Conservation (phyloP, 2,797 vertebrate species). For the Glyptemys insculpta region DNA sequence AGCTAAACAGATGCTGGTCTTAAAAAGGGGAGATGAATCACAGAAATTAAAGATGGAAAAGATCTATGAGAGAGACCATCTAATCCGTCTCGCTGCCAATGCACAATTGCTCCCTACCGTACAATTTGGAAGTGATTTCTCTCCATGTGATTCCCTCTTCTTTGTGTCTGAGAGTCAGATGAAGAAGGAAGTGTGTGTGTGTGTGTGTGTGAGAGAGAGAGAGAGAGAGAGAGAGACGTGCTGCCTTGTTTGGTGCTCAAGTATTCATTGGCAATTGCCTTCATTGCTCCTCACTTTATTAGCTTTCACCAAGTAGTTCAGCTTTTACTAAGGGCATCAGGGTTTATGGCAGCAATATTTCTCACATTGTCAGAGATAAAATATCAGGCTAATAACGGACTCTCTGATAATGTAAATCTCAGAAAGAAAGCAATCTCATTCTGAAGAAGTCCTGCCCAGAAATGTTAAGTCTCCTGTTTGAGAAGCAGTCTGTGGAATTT, state of each 20-base stretch:
- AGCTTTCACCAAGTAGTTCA: constrained; percentile 80
- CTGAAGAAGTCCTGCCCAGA: constrained; percentile 58
- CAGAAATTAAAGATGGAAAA: constrained; percentile 25
- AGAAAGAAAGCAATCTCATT: constrained; percentile 62
- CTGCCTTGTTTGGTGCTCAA: constrained; percentile 61
- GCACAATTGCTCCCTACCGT: neutral
- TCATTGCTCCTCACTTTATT: constrained; percentile 78
- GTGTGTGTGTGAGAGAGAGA: neutral
- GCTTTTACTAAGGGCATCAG: constrained; percentile 77
- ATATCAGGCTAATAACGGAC: constrained; percentile 79
- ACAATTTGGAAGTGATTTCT: constrained; percentile 4
- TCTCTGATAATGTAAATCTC: constrained; percentile 72
- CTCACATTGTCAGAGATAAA: constrained; percentile 78
- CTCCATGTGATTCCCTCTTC: constrained; percentile 21
- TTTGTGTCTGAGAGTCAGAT: neutral
- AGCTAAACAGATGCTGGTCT: constrained; percentile 11
- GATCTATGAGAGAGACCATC: constrained; percentile 11
- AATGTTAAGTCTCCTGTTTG: constrained; percentile 56
- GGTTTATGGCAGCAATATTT: constrained; percentile 82
- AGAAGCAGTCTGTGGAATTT: constrained; percentile 53
- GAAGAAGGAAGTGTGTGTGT: neutral
- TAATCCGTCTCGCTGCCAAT: constrained; percentile 20
- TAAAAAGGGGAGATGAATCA: constrained; percentile 32
- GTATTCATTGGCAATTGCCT: constrained; percentile 73
- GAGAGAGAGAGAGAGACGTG: neutral